Evolutionary conservation across 2,888 invertebrate genomes (phyloP).

Genomic region (Congeria kusceri): DNA sequence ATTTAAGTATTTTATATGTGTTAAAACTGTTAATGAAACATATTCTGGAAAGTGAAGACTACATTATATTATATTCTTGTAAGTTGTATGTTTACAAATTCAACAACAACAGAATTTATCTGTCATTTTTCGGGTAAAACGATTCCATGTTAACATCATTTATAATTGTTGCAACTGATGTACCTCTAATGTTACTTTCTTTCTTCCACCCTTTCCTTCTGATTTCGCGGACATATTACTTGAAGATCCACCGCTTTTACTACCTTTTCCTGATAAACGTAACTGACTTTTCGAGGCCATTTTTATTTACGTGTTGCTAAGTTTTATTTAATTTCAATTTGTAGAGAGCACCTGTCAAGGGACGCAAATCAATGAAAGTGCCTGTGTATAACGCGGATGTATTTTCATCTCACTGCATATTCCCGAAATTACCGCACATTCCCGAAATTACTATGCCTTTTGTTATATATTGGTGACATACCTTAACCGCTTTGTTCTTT

Average conservation of each 20-base stretch:
- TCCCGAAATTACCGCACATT: too few species aligned
- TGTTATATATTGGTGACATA: too few species aligned
- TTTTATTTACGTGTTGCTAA: slow-evolving; percentile 67
- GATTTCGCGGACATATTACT: slow-evolving; percentile 54
- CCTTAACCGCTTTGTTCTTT: slow-evolving; percentile 43
- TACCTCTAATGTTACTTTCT: slow-evolving; percentile 73
- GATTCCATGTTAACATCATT: too few species aligned
- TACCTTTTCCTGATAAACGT: slow-evolving; percentile 62
- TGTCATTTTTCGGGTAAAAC: too few species aligned
- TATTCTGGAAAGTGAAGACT: too few species aligned
- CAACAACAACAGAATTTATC: too few species aligned
- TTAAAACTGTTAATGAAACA: too few species aligned
- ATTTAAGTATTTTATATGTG: too few species aligned
- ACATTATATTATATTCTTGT: too few species aligned
- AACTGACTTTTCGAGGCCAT: slow-evolving; percentile 70
- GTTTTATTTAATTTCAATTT: slow-evolving; percentile 48
- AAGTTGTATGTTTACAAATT: too few species aligned
- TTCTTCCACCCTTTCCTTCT: slow-evolving; percentile 61
- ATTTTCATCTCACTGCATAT: too few species aligned
- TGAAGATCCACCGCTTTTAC: slow-evolving; percentile 57
- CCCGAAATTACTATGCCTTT: background rate
- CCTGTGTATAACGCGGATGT: background rate
- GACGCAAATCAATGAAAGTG: slow-evolving; percentile 28
- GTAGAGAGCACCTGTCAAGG: slow-evolving; percentile 56
- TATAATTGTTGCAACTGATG: background rate